These are phyloP conservation scores for Oncopodura yosiiana DNA, from an alignment of 1,140 invertebrate species.

Conservation along the genomic window DNA sequence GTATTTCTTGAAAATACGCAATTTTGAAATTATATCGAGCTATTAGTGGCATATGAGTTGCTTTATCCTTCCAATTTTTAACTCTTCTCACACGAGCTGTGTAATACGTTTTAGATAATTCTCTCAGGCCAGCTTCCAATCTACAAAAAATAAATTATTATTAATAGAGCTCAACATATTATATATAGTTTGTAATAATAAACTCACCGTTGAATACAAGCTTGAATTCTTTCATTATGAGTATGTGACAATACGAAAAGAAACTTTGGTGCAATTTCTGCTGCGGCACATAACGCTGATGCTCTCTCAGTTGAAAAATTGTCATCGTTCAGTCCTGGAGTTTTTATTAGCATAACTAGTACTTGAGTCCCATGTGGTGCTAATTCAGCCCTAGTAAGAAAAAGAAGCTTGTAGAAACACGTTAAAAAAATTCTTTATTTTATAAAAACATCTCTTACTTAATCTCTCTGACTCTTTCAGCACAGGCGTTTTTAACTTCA, in stretches of 20 bases:
- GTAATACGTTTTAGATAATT: slow-evolving; percentile 86
- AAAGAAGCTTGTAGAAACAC: neutral
- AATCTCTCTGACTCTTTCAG: slow-evolving; percentile 75
- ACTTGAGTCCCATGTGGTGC: slow-evolving; percentile 76
- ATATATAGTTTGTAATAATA: slow-evolving; percentile 12
- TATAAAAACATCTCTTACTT: slow-evolving; percentile 45
- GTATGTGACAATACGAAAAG: slow-evolving; percentile 70
- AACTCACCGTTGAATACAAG: slow-evolving; percentile 26
- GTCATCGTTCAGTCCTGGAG: slow-evolving; percentile 62
- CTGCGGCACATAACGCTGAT: slow-evolving; percentile 73
- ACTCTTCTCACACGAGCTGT: slow-evolving; percentile 75
- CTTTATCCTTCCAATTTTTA: slow-evolving; percentile 66
- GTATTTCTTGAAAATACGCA: slow-evolving; percentile 89
- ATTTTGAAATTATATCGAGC: slow-evolving; percentile 96
- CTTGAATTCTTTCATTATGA: slow-evolving; percentile 28
- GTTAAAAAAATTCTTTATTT: neutral
- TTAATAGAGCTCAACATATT: neutral
- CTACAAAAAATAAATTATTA: slow-evolving; percentile 41
- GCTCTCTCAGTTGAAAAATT: slow-evolving; percentile 75
- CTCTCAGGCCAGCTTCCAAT: slow-evolving; percentile 85
- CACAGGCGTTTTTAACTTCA: slow-evolving; percentile 87
- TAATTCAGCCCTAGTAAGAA: slow-evolving; percentile 48
- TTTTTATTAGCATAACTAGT: slow-evolving; percentile 80
- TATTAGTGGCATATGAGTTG: slow-evolving; percentile 79
- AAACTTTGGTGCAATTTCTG: slow-evolving; percentile 82